A percentile compares a stretch with the other conserved stretches of the same genome.
Conservation (phyloP, 2,113 vertebrate genomes). For the Garra rufa region DNA sequence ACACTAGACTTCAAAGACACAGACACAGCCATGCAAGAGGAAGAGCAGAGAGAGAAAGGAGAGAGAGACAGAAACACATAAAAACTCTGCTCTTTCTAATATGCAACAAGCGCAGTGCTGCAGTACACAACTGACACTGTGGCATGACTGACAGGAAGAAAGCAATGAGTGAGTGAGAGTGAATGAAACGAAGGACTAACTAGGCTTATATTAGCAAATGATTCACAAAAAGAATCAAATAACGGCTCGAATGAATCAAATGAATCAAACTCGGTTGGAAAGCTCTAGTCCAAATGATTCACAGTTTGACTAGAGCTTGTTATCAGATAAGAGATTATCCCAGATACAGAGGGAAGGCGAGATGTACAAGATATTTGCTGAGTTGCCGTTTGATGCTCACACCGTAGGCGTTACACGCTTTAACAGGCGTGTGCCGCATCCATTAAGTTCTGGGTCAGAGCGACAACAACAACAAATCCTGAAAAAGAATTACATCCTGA, state of each 20-base stretch:
- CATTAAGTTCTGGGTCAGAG: conserved; percentile 23
- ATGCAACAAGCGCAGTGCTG: background rate
- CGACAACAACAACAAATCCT: conserved; percentile 34
- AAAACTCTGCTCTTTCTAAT: background rate
- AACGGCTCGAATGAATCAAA: background rate
- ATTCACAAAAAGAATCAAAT: background rate
- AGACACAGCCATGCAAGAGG: conserved; percentile 38
- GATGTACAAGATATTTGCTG: conserved; percentile 3
- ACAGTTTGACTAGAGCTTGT: background rate
- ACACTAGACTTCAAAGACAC: conserved; percentile 65
- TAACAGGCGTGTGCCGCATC: background rate
- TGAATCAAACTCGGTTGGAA: background rate
- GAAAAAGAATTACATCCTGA: conserved; percentile 28
- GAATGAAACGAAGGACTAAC: background rate
- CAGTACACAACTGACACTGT: conserved; percentile 15
- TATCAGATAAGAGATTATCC: conserved; percentile 23
- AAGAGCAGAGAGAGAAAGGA: background rate
- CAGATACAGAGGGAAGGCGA: background rate
- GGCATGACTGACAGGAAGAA: conserved; percentile 8
- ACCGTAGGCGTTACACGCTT: background rate
- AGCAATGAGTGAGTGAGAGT: conserved; percentile 14
- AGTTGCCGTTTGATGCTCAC: conserved; percentile 5
- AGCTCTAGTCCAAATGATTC: background rate
- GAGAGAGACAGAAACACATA: background rate
- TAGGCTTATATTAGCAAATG: background rate